phyloP scores from a whole-genome alignment of 2,113 vertebrate species.

The Syngnathus scovelli region DNA sequence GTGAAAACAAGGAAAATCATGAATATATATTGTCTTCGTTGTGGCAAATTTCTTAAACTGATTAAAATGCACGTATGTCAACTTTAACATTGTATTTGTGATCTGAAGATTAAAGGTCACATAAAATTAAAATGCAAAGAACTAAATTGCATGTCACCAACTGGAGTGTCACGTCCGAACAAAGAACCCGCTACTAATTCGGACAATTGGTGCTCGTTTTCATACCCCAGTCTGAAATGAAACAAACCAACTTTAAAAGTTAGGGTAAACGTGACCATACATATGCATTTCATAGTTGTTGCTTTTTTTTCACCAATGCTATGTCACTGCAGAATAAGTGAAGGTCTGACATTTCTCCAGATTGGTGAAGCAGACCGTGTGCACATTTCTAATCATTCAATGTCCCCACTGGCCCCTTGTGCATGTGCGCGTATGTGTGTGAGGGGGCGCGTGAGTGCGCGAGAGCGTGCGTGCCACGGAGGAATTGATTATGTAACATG shows the following conservation, averaged over 20 bases:
- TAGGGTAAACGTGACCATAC: background rate
- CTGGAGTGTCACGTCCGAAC: background rate
- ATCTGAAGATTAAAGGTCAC: background rate
- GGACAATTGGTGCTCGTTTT: background rate
- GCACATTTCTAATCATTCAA: slow-evolving; percentile 23
- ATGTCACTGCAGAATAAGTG: background rate
- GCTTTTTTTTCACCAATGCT: background rate
- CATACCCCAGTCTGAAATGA: background rate
- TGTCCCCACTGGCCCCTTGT: slow-evolving; percentile 4
- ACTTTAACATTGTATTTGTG: background rate
- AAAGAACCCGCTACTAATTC: background rate
- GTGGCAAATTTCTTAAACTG: no score
- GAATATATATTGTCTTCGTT: background rate
- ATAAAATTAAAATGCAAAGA: background rate
- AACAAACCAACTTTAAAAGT: background rate
- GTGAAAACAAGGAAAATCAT: background rate
- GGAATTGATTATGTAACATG: slow-evolving; percentile 58
- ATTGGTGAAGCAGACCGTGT: slow-evolving; percentile 1
- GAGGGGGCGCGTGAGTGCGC: slow-evolving; percentile 20
- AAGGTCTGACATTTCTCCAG: background rate
- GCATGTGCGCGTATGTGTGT: background rate
- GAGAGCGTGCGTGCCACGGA: slow-evolving; percentile 13
- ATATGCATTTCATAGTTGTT: background rate
- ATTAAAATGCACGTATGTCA: background rate
- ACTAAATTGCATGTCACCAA: background rate